Evolutionary conservation across 2,113 vertebrate species (phyloP).

Genomic region (Percopsis transmontana): DNA sequence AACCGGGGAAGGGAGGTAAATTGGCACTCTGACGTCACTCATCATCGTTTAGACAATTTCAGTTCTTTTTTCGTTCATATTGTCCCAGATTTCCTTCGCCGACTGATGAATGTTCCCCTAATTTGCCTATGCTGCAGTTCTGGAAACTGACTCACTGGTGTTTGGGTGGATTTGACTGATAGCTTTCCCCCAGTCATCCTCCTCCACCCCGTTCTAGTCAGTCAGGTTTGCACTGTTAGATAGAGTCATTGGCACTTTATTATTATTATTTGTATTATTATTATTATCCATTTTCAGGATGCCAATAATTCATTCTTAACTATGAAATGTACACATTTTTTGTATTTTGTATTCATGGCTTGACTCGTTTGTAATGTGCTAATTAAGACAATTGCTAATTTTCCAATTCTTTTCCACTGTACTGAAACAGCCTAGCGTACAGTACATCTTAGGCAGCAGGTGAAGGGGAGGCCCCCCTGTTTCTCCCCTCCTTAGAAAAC

Average conservation of each 20-base stretch:
- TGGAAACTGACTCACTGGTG: slow-evolving; percentile 64
- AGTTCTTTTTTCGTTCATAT: slow-evolving; percentile 20
- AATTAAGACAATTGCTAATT: too few relatives aligned
- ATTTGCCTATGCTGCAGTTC: slow-evolving; percentile 53
- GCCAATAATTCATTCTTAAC: too few relatives aligned
- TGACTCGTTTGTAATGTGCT: too few relatives aligned
- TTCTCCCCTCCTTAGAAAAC: slow-evolving; percentile 63
- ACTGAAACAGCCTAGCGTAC: slow-evolving; percentile 3
- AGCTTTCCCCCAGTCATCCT: slow-evolving; percentile 63
- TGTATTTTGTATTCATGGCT: too few relatives aligned
- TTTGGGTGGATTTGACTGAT: slow-evolving; percentile 39
- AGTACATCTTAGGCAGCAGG: slow-evolving; percentile 27
- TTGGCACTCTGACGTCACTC: slow-evolving; percentile 2
- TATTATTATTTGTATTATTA: not conserved
- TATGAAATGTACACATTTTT: too few relatives aligned
- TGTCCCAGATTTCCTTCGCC: slow-evolving; percentile 45
- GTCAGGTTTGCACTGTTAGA: not conserved
- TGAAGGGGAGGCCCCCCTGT: slow-evolving; percentile 69
- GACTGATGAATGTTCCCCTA: slow-evolving; percentile 43
- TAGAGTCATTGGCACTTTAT: not conserved
- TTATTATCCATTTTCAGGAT: not conserved
- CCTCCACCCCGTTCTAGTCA: slow-evolving; percentile 35
- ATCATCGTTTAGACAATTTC: slow-evolving; percentile 30
- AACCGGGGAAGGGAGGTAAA: slow-evolving; percentile 60
- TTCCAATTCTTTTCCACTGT: too few relatives aligned